Percentiles rank a stretch among this genome's conserved stretches.
Conservation (phyloP, 2,113 vertebrate species). For the Brachirus orientalis region DNA sequence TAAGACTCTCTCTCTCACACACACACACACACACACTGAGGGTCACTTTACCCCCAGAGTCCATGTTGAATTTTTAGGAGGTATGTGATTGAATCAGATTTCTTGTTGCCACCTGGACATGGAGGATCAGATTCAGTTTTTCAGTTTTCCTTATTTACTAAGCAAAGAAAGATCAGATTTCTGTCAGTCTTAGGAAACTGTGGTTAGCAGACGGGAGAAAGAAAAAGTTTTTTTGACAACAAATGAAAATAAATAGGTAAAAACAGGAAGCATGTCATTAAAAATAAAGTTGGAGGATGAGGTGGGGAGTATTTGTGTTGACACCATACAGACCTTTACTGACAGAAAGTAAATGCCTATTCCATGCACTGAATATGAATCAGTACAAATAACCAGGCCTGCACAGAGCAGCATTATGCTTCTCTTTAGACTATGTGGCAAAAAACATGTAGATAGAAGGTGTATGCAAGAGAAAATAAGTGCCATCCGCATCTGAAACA, state of each 20-base stretch:
- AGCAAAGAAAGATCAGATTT: slow-evolving; percentile 21
- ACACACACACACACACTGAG: slow-evolving; percentile 69
- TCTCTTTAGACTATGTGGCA: slow-evolving; percentile 43
- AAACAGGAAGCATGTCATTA: background rate
- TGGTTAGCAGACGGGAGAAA: background rate
- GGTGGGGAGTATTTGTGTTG: slow-evolving; percentile 24
- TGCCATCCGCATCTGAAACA: slow-evolving; percentile 52
- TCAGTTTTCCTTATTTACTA: slow-evolving; percentile 7
- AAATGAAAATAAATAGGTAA: background rate
- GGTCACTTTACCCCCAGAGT: slow-evolving; percentile 16
- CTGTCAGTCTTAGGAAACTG: background rate
- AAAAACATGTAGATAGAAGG: background rate
- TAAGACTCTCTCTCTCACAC: slow-evolving; percentile 71
- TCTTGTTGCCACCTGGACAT: slow-evolving; percentile 16
- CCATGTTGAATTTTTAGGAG: slow-evolving; percentile 14
- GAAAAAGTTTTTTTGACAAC: too few species aligned
- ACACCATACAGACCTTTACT: slow-evolving; percentile 26
- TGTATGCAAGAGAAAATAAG: slow-evolving; percentile 32
- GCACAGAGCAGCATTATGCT: slow-evolving; percentile 29
- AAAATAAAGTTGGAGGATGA: slow-evolving; percentile 11
- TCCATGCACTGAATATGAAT: slow-evolving; percentile 19
- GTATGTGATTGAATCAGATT: slow-evolving; percentile 24
- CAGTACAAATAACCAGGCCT: slow-evolving; percentile 35
- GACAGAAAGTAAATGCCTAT: slow-evolving; percentile 22
- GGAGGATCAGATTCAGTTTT: slow-evolving; percentile 14